Conservation (phyloP, 1,140 invertebrate genomes). For the Tyrophagus putrescentiae region DNA sequence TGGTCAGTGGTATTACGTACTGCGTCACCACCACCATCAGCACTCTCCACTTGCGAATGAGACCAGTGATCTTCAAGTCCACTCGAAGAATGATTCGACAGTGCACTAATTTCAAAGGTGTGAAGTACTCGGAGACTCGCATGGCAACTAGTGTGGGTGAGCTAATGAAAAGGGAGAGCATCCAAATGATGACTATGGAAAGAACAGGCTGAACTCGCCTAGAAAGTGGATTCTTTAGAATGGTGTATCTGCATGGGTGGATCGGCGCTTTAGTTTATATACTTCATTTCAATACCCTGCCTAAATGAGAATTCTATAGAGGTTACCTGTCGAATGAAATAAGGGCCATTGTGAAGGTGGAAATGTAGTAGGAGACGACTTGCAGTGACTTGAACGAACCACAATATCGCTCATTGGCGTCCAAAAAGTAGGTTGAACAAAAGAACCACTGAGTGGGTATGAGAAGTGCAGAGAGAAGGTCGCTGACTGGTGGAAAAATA, state of each 20-base stretch:
- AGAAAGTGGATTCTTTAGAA: constrained; percentile 38
- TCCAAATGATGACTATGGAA: constrained; percentile 37
- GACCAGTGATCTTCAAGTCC: background rate
- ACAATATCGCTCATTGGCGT: background rate
- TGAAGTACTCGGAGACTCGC: constrained; percentile 26
- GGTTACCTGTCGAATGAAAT: constrained; percentile 40
- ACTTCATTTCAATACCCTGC: too few species aligned
- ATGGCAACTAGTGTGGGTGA: constrained; percentile 40
- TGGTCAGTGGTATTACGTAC: constrained; percentile 38
- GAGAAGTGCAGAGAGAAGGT: background rate
- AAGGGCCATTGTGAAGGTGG: constrained; percentile 40
- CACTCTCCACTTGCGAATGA: background rate
- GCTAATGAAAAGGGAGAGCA: constrained; percentile 34
- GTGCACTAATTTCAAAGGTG: constrained; percentile 29
- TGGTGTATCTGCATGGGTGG: constrained; percentile 23
- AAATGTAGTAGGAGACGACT: constrained; percentile 34
- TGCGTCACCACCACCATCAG: constrained; percentile 37
- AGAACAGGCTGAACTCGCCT: constrained; percentile 33
- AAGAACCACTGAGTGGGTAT: constrained; percentile 11
- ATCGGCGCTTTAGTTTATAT: too few species aligned
- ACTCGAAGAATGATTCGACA: constrained; percentile 32
- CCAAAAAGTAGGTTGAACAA: background rate
- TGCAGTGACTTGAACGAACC: constrained; percentile 8
- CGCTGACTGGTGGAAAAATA: background rate
- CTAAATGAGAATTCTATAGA: background rate